These are phyloP conservation scores for Eulithis prunata DNA, from an alignment of 2,888 invertebrate genomes.

Conservation along the genomic window DNA sequence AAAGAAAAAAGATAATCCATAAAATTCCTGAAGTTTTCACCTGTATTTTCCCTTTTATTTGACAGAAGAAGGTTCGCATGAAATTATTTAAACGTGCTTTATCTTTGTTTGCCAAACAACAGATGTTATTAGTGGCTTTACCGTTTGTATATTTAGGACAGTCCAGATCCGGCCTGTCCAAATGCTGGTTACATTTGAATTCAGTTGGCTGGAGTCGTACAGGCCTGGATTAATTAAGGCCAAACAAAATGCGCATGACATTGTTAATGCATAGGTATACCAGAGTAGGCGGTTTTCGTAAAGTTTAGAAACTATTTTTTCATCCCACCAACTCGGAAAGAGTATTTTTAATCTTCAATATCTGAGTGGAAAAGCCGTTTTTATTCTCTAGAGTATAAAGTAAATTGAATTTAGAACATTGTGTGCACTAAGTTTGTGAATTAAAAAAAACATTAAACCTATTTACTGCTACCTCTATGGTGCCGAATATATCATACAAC, in stretches of 20 bases:
- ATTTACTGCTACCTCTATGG: no score
- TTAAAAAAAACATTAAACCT: no score
- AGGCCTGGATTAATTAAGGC: constrained; percentile 26
- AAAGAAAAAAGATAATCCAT: neutral
- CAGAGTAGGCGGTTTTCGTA: no score
- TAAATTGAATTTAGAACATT: no score
- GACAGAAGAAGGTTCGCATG: constrained; percentile 19
- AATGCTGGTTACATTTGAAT: constrained; percentile 38
- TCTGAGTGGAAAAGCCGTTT: no score
- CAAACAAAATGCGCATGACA: neutral
- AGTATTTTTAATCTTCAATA: no score
- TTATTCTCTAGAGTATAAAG: no score
- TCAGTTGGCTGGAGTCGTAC: constrained; percentile 28
- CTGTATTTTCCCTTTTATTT: constrained; percentile 20
- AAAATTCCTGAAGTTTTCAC: constrained; percentile 1
- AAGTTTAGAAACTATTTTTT: no score
- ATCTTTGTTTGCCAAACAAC: constrained; percentile 33
- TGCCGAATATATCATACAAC: no score
- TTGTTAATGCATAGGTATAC: no score
- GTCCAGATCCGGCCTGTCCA: constrained; percentile 32
- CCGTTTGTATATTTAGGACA: constrained; percentile 40
- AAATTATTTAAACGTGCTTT: constrained; percentile 31
- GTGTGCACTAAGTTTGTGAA: no score
- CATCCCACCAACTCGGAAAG: no score
- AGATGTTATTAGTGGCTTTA: constrained; percentile 33